phyloP scores from a whole-genome alignment of 1,140 invertebrate species.

The Apis florea region DNA sequence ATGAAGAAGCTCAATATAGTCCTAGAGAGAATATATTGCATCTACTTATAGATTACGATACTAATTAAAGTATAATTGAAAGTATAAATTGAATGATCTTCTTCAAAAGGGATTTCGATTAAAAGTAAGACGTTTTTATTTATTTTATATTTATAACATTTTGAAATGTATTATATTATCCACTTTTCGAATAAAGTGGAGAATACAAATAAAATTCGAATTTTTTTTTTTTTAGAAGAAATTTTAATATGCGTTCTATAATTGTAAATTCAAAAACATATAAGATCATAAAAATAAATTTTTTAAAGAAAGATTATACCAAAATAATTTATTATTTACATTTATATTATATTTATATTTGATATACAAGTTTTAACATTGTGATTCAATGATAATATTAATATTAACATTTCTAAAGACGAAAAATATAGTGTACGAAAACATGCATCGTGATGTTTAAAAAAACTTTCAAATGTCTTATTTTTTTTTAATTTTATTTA shows the following conservation, averaged over 20 bases:
- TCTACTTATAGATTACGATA: neutral
- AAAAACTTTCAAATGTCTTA: neutral
- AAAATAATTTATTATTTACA: neutral
- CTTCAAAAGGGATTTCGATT: neutral
- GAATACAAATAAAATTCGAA: neutral
- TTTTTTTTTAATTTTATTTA: neutral
- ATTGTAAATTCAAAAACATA: neutral
- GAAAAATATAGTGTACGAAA: neutral
- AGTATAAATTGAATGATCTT: neutral
- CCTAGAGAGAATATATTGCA: neutral
- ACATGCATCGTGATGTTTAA: neutral
- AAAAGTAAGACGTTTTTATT: neutral
- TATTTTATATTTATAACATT: neutral
- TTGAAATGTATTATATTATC: neutral
- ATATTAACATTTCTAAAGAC: neutral
- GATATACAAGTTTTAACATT: neutral
- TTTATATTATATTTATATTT: neutral
- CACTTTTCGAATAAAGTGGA: neutral
- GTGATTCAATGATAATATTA: neutral
- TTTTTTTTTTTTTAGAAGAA: neutral
- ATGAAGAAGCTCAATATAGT: conserved; percentile 3
- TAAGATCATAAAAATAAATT: neutral
- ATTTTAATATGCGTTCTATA: neutral
- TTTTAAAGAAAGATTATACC: neutral
- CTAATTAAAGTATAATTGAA: neutral